Evolutionary conservation across 2,888 invertebrate genomes (phyloP).

Genomic region (Rhagium mordax): DNA sequence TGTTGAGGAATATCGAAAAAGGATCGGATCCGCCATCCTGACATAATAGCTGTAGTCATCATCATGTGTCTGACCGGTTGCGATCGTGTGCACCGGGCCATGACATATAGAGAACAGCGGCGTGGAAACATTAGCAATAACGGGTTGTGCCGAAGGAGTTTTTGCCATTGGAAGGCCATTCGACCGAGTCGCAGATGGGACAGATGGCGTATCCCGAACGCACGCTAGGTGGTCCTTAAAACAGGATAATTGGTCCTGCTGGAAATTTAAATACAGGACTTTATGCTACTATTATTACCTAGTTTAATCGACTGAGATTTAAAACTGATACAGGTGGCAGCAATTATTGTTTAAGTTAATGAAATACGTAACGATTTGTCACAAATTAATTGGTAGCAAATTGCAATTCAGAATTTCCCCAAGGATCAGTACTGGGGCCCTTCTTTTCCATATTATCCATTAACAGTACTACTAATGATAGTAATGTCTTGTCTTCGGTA

Average conservation of each 20-base stretch:
- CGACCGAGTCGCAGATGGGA: background rate
- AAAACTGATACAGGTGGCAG: too few species aligned
- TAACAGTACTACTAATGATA: too few species aligned
- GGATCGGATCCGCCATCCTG: conserved; percentile 46
- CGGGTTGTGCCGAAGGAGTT: conserved; percentile 7
- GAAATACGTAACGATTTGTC: too few species aligned
- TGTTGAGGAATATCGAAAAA: conserved; percentile 48
- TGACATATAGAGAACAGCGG: conserved; percentile 5
- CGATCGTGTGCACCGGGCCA: conserved; percentile 55
- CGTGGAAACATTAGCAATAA: conserved; percentile 8
- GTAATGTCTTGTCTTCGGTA: too few species aligned
- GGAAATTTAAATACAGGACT: background rate
- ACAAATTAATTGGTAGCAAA: too few species aligned
- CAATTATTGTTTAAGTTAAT: too few species aligned
- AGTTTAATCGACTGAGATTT: too few species aligned
- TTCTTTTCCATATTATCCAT: too few species aligned
- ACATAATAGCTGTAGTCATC: conserved; percentile 61
- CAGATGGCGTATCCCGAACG: background rate
- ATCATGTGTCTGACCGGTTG: conserved; percentile 61
- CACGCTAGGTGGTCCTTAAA: background rate
- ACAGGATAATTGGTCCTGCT: background rate
- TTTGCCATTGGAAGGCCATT: background rate
- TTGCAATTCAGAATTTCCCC: too few species aligned
- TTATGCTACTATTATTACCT: too few species aligned
- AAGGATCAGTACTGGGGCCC: too few species aligned